Evolutionary conservation across 2,888 invertebrate species (phyloP).

Genomic region (Hesperia comma): DNA sequence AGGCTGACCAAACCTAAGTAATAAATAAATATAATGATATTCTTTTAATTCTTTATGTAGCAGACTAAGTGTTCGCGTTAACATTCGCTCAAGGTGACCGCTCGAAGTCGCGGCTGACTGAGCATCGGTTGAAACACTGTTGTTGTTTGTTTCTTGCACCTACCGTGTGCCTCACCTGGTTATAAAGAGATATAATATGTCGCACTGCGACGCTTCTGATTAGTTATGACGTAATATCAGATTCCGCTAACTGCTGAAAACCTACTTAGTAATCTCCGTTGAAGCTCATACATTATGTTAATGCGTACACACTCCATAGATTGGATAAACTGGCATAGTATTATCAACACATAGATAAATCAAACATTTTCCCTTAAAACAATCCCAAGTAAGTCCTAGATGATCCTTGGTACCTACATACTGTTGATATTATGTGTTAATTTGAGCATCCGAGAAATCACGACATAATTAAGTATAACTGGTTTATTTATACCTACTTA

Average conservation of each 20-base stretch:
- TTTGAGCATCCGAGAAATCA: neutral
- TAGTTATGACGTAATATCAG: conserved; percentile 32
- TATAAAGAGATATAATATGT: conserved; percentile 39
- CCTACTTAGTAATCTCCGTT: neutral
- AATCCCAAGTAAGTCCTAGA: too few species aligned
- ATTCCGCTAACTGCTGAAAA: conserved; percentile 13
- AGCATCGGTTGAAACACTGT: conserved; percentile 67
- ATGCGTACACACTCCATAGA: neutral
- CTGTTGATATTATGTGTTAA: neutral
- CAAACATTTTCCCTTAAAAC: too few species aligned
- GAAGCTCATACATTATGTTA: neutral
- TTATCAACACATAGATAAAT: too few species aligned
- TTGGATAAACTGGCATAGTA: neutral
- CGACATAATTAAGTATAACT: conserved; percentile 3
- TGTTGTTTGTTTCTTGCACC: conserved; percentile 49
- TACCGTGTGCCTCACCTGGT: conserved; percentile 58
- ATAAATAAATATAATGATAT: conserved; percentile 46
- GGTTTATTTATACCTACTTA: conserved; percentile 1
- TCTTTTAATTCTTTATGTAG: conserved; percentile 55
- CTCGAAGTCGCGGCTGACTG: conserved; percentile 77
- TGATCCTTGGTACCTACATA: too few species aligned
- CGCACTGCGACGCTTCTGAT: conserved; percentile 36
- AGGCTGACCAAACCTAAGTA: neutral
- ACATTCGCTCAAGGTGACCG: conserved; percentile 82
- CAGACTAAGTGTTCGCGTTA: conserved; percentile 74